Base-by-base conservation (phyloP, 2,113 vertebrate species). In the Gallinago undulata region DNA sequence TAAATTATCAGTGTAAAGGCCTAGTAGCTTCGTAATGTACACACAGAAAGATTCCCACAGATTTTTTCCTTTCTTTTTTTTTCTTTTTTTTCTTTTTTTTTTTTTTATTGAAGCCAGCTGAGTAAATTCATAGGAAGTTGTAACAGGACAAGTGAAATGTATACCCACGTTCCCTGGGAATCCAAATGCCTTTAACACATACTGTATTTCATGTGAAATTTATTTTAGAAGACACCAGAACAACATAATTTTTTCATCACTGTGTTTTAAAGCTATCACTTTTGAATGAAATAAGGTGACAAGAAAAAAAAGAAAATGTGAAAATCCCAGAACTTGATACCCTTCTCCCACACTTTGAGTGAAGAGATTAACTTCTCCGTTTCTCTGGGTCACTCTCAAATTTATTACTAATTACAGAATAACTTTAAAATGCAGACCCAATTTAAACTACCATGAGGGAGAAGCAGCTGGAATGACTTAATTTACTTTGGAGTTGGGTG, bases 41-140 rank as follows among this genome's bases (percentile, higher is more conserved):
- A 97, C 95, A 96, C 39, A 97, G 93, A 96, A 96, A 97, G 96
- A 98, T 98, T 98, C 97, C 97, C 98, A 98, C 96, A 97, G 96
- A 96, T 97, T 97, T 96, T 93, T 69, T 25, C 19, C 15, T 68
- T 67, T 14, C 43, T 22, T 68, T 63, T 14, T 51, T 64, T 62
- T 90, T 15, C 13, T 13, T 62, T 90, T 93, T 89, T 63, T 14
- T 35, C 53, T 59, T 89, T 93, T 87, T 73, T 87, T 68, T 88
- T 84, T 86, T 92, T 19, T 93, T 78, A 98, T 98, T 97, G 88
- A 97, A 98, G 89, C 96, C 98, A 98, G 98, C 97, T 98, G 97
- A 98, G 75, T 95, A 97, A 98, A 98, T 96, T 97, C 95, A 80
- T 89, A 98, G 94, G 95, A 94, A 91, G 67, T 96, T 97, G 95